These are phyloP conservation scores for Margarornis squamiger DNA, from an alignment of 2,797 vertebrate species.

Conservation along the genomic window DNA sequence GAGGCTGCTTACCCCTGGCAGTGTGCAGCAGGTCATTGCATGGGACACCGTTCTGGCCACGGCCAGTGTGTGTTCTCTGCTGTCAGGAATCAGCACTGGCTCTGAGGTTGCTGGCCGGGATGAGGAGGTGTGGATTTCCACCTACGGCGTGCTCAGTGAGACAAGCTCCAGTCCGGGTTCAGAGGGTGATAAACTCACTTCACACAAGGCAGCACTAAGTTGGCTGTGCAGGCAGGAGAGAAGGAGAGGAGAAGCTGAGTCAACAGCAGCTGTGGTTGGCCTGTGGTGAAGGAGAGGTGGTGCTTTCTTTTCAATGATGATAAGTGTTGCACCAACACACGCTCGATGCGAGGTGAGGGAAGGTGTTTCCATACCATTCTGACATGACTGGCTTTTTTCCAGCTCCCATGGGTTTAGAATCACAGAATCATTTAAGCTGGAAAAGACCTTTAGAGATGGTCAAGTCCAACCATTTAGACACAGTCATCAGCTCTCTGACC, in stretches of 20 bases:
- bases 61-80: background rate
- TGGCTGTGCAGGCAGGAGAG: background rate
- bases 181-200: background rate
- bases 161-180: background rate
- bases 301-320: background rate
- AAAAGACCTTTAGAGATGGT: background rate
- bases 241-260: background rate
- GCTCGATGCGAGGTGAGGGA: accelerated
- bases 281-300: background rate
- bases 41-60: accelerated
- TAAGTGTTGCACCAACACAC: background rate
- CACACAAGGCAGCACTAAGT: background rate
- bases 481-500: background rate
- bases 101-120: background rate
- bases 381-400: background rate
- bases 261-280: background rate
- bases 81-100: background rate
- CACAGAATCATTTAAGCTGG: background rate
- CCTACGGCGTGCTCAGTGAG: background rate
- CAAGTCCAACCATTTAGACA: background rate
- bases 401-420: background rate
- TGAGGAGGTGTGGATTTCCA: background rate
- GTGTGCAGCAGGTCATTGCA: background rate
- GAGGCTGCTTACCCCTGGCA: background rate
- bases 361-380: background rate